phyloP scores from a whole-genome alignment of 2,113 vertebrate genomes.

The Charina bottae region DNA sequence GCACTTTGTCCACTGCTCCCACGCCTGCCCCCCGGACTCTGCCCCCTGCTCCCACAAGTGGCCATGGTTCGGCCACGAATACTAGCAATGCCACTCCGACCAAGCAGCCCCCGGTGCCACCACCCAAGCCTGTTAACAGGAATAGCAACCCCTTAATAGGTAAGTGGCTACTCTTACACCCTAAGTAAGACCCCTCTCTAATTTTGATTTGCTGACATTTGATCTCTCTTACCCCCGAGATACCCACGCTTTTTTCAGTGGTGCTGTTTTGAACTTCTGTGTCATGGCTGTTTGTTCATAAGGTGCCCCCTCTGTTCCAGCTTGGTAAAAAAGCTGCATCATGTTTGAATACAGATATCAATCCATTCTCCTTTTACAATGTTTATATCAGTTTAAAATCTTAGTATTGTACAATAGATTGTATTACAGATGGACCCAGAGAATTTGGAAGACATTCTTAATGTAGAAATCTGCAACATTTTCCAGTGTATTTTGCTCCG shows the following conservation, averaged over 20 bases:
- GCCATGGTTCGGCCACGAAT: slow-evolving; percentile 70
- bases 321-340: background rate
- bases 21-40: slow-evolving; percentile 79
- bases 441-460: background rate
- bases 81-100: slow-evolving; percentile 66
- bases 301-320: background rate
- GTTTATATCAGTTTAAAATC: background rate
- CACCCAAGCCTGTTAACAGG: slow-evolving; percentile 92
- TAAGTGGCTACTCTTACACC: slow-evolving; percentile 67
- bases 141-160: slow-evolving; percentile 88
- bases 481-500: background rate
- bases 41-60: slow-evolving; percentile 70
- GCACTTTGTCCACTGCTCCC: slow-evolving; percentile 63
- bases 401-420: background rate
- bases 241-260: background rate
- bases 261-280: background rate
- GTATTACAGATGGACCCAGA: background rate
- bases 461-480: background rate
- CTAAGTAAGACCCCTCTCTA: background rate
- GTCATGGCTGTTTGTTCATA: background rate
- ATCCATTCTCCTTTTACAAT: background rate
- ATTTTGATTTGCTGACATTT: background rate
- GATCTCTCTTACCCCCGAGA: background rate
- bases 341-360: background rate
- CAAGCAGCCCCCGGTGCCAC: slow-evolving; percentile 92